A percentile compares a stretch with the other conserved stretches of the same genome.
phyloP scores from a whole-genome alignment of 2,888 invertebrate genomes.

The Metallyticus violacea region DNA sequence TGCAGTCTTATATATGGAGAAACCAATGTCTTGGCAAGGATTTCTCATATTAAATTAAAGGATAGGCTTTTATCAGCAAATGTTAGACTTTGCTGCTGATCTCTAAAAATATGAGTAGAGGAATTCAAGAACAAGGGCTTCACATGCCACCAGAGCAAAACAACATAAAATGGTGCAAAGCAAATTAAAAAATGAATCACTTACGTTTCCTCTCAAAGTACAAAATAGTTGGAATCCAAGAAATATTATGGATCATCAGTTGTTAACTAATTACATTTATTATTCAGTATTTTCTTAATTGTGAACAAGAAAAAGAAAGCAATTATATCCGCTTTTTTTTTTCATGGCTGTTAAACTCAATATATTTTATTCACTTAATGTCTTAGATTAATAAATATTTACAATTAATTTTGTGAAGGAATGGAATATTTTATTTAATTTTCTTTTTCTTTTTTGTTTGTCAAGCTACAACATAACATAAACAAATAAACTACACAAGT shows the following conservation, averaged over 20 bases:
- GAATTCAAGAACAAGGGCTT: neutral
- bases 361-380: too few species aligned
- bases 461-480: conserved; percentile 1
- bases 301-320: neutral
- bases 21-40: neutral
- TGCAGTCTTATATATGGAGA: neutral
- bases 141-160: neutral
- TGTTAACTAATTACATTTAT: neutral
- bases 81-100: neutral
- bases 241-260: neutral
- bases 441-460: neutral
- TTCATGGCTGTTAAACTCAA: too few species aligned
- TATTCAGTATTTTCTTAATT: neutral
- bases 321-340: neutral
- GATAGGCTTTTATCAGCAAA: too few species aligned
- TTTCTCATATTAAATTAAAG: neutral
- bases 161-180: neutral
- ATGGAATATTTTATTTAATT: conserved; percentile 5
- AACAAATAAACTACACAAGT: neutral
- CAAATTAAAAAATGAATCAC: neutral
- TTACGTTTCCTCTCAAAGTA: neutral
- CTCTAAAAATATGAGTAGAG: neutral
- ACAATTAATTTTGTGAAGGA: neutral
- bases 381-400: neutral
- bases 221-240: neutral